A percentile compares a stretch with the other conserved stretches of the same genome.
These are phyloP conservation scores for Nasonia longicornis DNA, from an alignment of 1,140 invertebrate genomes.

Conservation along the genomic window DNA sequence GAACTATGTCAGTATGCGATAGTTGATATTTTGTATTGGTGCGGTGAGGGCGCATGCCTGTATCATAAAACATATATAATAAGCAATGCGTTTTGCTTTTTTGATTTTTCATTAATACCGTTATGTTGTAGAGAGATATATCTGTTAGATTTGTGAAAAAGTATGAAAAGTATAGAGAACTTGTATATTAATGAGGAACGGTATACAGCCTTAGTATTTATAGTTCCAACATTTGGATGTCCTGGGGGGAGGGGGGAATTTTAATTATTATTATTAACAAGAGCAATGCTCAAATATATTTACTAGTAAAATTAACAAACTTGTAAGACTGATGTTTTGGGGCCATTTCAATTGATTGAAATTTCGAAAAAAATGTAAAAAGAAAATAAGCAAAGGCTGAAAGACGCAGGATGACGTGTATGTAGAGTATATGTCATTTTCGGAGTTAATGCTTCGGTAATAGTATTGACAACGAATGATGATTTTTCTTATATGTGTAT, in stretches of 20 bases:
- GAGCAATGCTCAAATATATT: constrained; percentile 14
- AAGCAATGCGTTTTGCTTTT: constrained; percentile 8
- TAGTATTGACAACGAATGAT: constrained; percentile 38
- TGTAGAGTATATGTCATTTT: background rate
- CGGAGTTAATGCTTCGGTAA: constrained; percentile 20
- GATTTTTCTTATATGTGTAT: background rate
- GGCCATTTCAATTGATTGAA: constrained; percentile 56
- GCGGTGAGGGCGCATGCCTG: background rate
- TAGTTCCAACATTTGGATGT: constrained; percentile 13
- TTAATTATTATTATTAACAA: constrained; percentile 31
- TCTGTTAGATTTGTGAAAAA: constrained; percentile 16
- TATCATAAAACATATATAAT: constrained; percentile 13
- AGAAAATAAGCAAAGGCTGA: constrained; percentile 24
- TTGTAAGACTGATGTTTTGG: constrained; percentile 65
- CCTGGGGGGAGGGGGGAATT: background rate
- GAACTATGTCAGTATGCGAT: constrained; percentile 18
- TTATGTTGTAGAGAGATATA: constrained; percentile 35
- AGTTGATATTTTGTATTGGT: constrained; percentile 30
- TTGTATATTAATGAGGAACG: constrained; percentile 25
- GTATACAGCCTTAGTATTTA: constrained; percentile 33
- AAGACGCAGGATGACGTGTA: constrained; percentile 22
- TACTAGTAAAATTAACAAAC: constrained; percentile 56
- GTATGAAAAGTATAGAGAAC: background rate
- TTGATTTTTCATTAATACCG: constrained; percentile 25
- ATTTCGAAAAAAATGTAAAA: constrained; percentile 24